Evolutionary conservation across 2,888 invertebrate species (phyloP), one percentile per base, ranked within the genome.

Genomic region (Apodemia hepburni): DNA sequence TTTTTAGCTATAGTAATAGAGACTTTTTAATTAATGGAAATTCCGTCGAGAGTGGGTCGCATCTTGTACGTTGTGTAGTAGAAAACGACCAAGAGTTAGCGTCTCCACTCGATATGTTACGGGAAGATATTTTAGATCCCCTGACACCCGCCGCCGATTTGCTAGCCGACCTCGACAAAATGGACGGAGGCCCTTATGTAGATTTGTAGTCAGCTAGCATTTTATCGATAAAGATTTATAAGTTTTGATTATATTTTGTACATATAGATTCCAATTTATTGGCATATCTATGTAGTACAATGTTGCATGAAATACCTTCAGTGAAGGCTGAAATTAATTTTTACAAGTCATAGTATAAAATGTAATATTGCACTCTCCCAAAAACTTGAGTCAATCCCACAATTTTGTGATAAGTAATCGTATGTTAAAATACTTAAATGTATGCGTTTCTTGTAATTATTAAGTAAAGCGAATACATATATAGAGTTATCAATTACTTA

Each of bases 11-110:
- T 73, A 93, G 93, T 66, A 92, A 92, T 69, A 76, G 92, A 69
- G 94, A 94, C 76, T 94, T 92, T 70, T 84, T 94, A 7, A 93
- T 94, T 60, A 94, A 94, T 73, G 94, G 94, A 15, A 94, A 93
- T 74, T 93, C 93, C 2, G 81, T 92, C 45, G 92, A 92, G 33
- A 81, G 84, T 68, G 83, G 79, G 35, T 68, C 79, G 9, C 68
- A 74, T 35, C 81, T 79, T 68, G 70, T 86, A 18, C 80, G 79
- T 64, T 66, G 77, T 59, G 78, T 79, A n/a, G 84, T 81, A 61
- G 87, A 82, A 29, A 77, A 70, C 68, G 82, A 80, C 47, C 80
- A 75, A 66, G 79, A 73, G 5, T 70, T 87, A 69, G 71, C 81
- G 27, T 86, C 88, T 8, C 89, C 90, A 64, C 77, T 91, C 70